Conservation (phyloP, 1,140 invertebrate genomes). For the Diorhabda elongata region DNA sequence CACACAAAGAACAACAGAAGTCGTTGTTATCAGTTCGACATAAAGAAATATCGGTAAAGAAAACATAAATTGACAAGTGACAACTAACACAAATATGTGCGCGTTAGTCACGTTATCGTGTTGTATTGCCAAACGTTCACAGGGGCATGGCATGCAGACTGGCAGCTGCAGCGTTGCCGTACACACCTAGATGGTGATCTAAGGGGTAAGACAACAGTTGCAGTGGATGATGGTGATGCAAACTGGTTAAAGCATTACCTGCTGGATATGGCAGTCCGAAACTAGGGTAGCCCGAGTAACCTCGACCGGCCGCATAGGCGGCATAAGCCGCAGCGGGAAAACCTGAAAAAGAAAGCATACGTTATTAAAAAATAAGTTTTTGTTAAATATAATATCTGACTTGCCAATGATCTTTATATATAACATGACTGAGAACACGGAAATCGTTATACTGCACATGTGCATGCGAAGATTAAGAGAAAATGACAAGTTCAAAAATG, state of each 20-base stretch:
- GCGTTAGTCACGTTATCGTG: not conserved
- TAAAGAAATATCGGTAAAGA: not conserved
- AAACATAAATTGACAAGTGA: not conserved
- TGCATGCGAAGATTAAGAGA: too few species aligned
- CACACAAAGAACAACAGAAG: not conserved
- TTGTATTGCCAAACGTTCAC: slow-evolving; percentile 55
- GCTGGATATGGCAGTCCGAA: slow-evolving; percentile 93
- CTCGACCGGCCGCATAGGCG: slow-evolving; percentile 87
- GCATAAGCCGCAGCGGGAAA: slow-evolving; percentile 89
- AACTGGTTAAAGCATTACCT: slow-evolving; percentile 81
- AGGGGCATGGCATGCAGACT: slow-evolving; percentile 76
- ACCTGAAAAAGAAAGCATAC: slow-evolving; percentile 63
- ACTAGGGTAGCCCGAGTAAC: slow-evolving; percentile 93
- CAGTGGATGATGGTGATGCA: slow-evolving; percentile 57
- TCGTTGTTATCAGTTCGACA: not conserved
- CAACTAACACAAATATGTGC: not conserved
- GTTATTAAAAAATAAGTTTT: not conserved
- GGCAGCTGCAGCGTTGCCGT: slow-evolving; percentile 47
- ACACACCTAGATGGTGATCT: slow-evolving; percentile 56
- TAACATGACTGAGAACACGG: too few species aligned
- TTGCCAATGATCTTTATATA: too few species aligned
- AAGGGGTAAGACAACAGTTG: slow-evolving; percentile 58
- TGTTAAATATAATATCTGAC: too few species aligned
- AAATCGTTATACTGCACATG: too few species aligned
- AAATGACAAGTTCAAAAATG: too few species aligned